Conservation (phyloP, 1,140 invertebrate species). For the Papilio polytes region DNA sequence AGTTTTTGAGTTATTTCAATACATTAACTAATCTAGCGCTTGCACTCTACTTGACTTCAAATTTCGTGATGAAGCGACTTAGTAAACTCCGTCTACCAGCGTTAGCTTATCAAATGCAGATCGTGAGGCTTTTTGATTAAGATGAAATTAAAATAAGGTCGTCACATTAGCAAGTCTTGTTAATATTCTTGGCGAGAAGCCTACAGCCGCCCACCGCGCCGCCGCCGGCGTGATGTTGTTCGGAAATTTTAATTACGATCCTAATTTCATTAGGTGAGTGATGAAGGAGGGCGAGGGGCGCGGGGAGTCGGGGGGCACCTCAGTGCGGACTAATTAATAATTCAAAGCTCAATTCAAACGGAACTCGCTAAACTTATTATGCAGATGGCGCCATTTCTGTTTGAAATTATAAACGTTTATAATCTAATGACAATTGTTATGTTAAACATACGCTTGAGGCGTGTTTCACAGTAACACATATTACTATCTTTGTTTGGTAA, state of each 20-base stretch:
- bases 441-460: background rate
- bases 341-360: conserved; percentile 29
- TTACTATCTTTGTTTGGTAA: too few species aligned
- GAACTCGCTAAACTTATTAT: conserved; percentile 26
- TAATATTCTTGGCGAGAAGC: conserved; percentile 13
- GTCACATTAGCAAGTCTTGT: background rate
- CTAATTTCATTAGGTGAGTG: conserved; percentile 27
- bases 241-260: conserved; percentile 24
- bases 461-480: background rate
- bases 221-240: conserved; percentile 8
- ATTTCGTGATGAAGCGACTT: background rate
- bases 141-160: conserved; percentile 9
- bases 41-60: too few species aligned
- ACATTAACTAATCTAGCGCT: too few species aligned
- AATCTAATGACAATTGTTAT: background rate
- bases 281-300: background rate
- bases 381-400: conserved; percentile 14
- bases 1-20: too few species aligned
- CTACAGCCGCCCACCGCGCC: background rate
- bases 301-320: background rate
- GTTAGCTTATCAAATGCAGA: background rate
- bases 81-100: background rate
- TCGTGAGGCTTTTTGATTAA: conserved; percentile 1
- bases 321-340: conserved; percentile 11
- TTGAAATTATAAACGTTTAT: conserved; percentile 26